These are phyloP conservation scores for Hemichromis elongatus DNA, from an alignment of 2,113 vertebrate genomes.

Conservation along the genomic window DNA sequence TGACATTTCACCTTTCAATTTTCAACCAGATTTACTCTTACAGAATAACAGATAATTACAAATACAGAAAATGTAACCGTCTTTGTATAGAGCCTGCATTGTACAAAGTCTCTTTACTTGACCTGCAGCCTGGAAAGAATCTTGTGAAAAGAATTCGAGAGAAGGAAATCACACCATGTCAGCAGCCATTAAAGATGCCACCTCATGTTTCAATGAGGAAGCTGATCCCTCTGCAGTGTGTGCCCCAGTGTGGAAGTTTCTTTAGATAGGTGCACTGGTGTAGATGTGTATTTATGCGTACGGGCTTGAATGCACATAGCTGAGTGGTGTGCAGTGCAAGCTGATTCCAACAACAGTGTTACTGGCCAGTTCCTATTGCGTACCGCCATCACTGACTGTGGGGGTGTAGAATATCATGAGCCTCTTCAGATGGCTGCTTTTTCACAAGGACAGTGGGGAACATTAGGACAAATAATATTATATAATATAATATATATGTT, in stretches of 20 bases:
- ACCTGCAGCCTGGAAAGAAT: conserved; percentile 63
- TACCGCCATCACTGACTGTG: background rate
- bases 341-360: conserved; percentile 15
- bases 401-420: background rate
- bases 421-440: background rate
- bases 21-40: background rate
- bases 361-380: background rate
- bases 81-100: background rate
- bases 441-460: background rate
- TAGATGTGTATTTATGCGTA: background rate
- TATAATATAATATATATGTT: too few relatives aligned
- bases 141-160: conserved; percentile 44
- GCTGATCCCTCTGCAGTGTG: conserved; percentile 29
- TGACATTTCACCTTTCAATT: background rate
- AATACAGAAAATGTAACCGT: background rate
- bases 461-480: background rate
- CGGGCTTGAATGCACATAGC: background rate
- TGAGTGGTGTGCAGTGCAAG: background rate
- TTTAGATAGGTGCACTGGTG: background rate
- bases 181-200: conserved; percentile 57
- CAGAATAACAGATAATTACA: too few relatives aligned
- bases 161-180: conserved; percentile 58
- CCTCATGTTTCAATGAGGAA: conserved; percentile 49
- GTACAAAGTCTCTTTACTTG: background rate
- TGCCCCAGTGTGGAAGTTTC: background rate